Base-by-base conservation (phyloP, 2,797 vertebrate genomes). In the Synanceia verrucosa region DNA sequence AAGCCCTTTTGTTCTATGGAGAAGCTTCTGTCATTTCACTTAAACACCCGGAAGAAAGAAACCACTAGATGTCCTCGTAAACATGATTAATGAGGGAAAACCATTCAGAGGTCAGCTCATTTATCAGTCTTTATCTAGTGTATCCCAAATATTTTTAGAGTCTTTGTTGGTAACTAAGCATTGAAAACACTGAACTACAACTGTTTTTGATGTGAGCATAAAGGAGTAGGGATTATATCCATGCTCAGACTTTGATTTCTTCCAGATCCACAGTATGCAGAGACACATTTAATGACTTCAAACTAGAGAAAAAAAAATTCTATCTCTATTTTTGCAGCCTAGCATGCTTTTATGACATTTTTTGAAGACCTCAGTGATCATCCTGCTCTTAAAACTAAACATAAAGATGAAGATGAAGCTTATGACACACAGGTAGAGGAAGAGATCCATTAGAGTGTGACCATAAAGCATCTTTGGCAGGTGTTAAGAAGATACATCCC, bases 1-100 rank as follows among this genome's bases (percentile, higher is more conserved):
- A 99, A 94, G 94, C 86, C 86, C 90, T 93, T 96, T 96, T 96
- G 95, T 97, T 97, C 95, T 93, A 91, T 71, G 67, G 77, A 78
- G 37, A 85, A 4, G 77, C 69, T 65, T 85, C n/a, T n/a, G 23
- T 79, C 36, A 13, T 74, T 86, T 86, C 39, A 59, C 72, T 79
- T 58, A 0, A 65, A 29, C 31, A 26, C 34, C 2, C 8, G 4
- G 16, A 19, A 3, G 33, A 73, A 37, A 73, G 2, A 39, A 63
- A 61, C 82, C 78, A 83, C 81, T 65, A 80, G 66, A 73, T 84
- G 79, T 79, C 64, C 37, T 65, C 53, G 0, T 65, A 19, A 24
- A 23, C 3, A 55, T 4, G 16, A 43, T 41, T 51, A 37, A 11
- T 3, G 33, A 23, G 51, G 4, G 6, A 50, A 10, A 18, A 11